Conservation (phyloP, 2,113 vertebrate species). For the Calidris pygmaea region DNA sequence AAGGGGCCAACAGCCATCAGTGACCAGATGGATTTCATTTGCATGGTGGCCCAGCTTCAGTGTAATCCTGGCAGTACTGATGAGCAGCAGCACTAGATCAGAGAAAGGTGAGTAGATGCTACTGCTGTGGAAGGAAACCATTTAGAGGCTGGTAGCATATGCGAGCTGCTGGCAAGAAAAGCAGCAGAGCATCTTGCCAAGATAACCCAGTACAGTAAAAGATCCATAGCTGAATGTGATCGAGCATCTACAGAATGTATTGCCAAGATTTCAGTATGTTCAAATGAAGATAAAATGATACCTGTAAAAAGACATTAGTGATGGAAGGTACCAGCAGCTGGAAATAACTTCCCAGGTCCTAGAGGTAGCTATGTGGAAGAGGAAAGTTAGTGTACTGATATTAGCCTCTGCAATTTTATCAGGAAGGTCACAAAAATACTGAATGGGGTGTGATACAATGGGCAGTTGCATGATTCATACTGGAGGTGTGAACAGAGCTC, state of each 20-base stretch:
- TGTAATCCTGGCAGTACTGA: background rate
- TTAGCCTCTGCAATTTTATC: background rate
- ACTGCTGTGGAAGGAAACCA: background rate
- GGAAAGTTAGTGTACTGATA: background rate
- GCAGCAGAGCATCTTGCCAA: background rate
- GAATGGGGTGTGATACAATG: rapidly evolving
- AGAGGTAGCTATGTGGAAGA: background rate
- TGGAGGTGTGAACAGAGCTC: background rate
- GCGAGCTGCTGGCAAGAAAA: background rate
- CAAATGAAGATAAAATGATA: background rate
- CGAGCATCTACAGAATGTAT: background rate
- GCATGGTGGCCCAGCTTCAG: background rate
- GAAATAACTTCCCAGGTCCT: background rate
- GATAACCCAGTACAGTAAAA: background rate
- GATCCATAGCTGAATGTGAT: rapidly evolving
- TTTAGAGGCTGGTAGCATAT: background rate
- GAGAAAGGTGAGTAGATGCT: background rate
- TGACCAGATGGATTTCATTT: background rate
- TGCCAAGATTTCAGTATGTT: background rate
- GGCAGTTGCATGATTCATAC: background rate
- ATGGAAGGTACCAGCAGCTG: background rate
- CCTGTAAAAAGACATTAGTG: background rate
- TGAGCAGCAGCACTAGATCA: background rate
- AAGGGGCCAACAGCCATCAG: background rate
- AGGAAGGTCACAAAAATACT: background rate